Base-by-base conservation (phyloP, 2,888 invertebrate species). In the Melanostoma mellinum region DNA sequence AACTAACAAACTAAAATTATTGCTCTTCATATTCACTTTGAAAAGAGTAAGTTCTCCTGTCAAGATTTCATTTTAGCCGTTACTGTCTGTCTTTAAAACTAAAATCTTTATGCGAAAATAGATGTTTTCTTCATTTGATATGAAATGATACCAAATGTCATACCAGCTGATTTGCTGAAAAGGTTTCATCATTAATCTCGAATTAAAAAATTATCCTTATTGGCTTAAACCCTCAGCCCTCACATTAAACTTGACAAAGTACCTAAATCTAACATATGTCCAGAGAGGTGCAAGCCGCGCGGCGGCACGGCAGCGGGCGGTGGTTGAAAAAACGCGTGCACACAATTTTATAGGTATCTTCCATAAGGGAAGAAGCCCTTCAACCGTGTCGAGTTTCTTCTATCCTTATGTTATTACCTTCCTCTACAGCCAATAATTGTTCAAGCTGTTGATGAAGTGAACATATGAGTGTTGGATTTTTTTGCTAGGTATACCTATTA, bases 321-420 rank as follows among this genome's bases (percentile, higher is more conserved):
- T 20, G 20, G 20, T 20, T 20, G 20, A 60, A 56, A 63, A 63
- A 48, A 42, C 33, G 9, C 48, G 42, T 60, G 50, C 40, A 68
- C 46, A 55, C 3, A 44, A 35, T 20, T 20, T 20, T 20, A 53
- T 44, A n/a, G n/a, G n/a, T n/a, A 50, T 36, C n/a, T 52, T 33
- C 52, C 38, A 84, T 63, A 72, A 72, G 48, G 52, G 44, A 77
- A 61, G 88, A 89, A 89, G 88, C 89, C 89, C 86, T 88, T 86
- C 87, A 86, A 87, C 79, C 88, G 86, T 90, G 89, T 90, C 90
- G 85, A 87, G 87, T 90, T 90, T 87, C 90, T 89, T 86, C 81
- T 61, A 65, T 78, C 69, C 78, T 74, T 30, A 53, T 38, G 30
- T 52, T 48, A 35, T 56, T 48, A 36, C 20, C 36, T 4, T 33